A percentile compares a stretch with the other conserved stretches of the same genome.
Conservation (phyloP, 2,888 invertebrate species). For the Xylota sylvarum region DNA sequence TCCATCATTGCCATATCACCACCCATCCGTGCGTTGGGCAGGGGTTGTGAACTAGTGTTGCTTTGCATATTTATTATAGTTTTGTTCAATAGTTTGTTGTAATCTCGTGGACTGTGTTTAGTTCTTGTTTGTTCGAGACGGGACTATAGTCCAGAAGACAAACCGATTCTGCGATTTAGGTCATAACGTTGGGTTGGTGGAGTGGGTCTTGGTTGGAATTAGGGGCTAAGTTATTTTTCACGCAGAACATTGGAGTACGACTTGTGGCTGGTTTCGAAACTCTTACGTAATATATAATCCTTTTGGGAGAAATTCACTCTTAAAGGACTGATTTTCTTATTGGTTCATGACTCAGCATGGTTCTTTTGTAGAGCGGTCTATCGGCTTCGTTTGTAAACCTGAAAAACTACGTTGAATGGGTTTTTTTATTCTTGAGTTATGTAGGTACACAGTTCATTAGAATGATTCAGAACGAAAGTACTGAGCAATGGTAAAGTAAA, state of each 20-base stretch:
- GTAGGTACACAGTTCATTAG: neutral
- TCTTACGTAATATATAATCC: constrained; percentile 1
- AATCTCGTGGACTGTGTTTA: neutral
- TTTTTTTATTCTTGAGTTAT: neutral
- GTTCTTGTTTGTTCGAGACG: too few species aligned
- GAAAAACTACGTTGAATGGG: neutral
- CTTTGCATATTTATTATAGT: neutral
- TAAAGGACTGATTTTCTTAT: neutral
- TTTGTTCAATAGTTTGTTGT: neutral
- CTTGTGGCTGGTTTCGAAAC: neutral
- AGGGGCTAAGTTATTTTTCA: neutral
- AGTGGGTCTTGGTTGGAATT: neutral
- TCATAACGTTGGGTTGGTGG: neutral
- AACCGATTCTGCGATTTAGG: neutral
- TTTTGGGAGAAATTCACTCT: neutral
- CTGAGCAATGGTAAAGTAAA: neutral
- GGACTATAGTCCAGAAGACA: too few species aligned
- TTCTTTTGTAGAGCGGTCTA: neutral
- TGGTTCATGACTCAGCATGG: neutral
- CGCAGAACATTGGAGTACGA: too few species aligned
- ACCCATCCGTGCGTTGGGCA: neutral
- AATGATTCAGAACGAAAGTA: neutral
- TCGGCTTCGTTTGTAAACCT: neutral
- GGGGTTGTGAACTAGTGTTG: neutral
- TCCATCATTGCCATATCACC: constrained; percentile 17